Conservation (phyloP, 2,888 invertebrate genomes). For the Tenthredo notha region DNA sequence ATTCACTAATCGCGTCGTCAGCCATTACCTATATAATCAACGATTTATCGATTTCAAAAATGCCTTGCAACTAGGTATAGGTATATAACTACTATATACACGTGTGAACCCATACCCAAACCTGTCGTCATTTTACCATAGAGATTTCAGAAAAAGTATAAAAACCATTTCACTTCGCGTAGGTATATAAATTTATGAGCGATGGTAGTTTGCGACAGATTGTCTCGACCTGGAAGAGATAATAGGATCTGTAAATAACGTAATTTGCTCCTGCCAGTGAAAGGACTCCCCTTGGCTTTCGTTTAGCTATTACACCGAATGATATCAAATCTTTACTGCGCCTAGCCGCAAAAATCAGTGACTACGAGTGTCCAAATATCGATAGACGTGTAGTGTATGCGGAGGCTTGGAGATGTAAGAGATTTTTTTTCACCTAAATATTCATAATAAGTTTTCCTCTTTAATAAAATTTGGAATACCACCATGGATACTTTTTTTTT, state of each 20-base stretch:
- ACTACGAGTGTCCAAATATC: background rate
- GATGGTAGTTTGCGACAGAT: slow-evolving; percentile 17
- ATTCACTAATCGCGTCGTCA: background rate
- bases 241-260: slow-evolving; percentile 15
- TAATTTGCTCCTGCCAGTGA: background rate
- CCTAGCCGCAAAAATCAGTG: background rate
- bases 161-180: background rate
- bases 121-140: background rate
- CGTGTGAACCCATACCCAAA: background rate
- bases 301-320: background rate
- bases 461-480: background rate
- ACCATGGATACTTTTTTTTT: background rate
- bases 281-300: background rate
- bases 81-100: background rate
- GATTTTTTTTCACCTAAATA: background rate
- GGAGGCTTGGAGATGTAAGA: background rate
- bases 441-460: background rate
- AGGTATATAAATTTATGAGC: slow-evolving; percentile 1
- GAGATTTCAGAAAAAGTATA: background rate
- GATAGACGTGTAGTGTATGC: background rate
- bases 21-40: background rate
- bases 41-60: background rate
- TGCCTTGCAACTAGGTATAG: background rate
- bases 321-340: background rate
- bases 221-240: slow-evolving; percentile 1